Base-by-base conservation (phyloP, 2,797 vertebrate species). In the Smutsia temminckii region DNA sequence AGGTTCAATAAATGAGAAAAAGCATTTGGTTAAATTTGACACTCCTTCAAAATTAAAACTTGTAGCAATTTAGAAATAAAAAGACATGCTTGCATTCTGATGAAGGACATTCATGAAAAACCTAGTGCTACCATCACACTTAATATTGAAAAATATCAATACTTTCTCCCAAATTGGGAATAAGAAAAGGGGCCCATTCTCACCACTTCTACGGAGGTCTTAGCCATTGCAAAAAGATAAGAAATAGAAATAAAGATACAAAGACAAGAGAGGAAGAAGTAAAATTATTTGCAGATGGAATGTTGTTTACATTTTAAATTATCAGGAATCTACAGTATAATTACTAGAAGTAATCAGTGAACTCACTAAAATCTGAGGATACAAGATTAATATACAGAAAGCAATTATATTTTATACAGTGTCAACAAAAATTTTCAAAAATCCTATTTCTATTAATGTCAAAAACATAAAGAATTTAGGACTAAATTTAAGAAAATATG, bases 31-130 rank as follows among this genome's bases (percentile, higher is more conserved):
- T 64, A 92, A 81, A 57, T 85, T 46, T 92, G 20, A 29, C 14
- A 64, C 10, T 53, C 6, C 64, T 80, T 94, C 51, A 74, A 85
- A 74, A 80, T 91, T 49, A 89, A 95, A 89, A 77, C 13, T 18
- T 77, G 20, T 5, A 66, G 57, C 63, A 71, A 57, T 12, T 66
- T 64, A 69, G 20, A 88, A 75, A 69, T 42, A 37, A 46, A 83
- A 64, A 2, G 21, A 81, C 68, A 57, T 16, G 34, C 23, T 14
- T 2, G 89, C 42, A 49, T 34, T 4, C 8, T 42, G 4, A 80
- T 68, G 34, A 95, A 89, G 32, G 25, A 16, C 8, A 46, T 75
- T 79, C 18, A 68, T 57, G 71, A 57, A 84, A 53, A 75, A n/a
- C 12, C 9, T 83, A 79, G 10, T 10, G 7, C 23, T 80, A 42